Percentiles rank a stretch among this genome's conserved stretches.
Conservation (phyloP, 2,797 vertebrate species). For the Eulemur albifrons region DNA sequence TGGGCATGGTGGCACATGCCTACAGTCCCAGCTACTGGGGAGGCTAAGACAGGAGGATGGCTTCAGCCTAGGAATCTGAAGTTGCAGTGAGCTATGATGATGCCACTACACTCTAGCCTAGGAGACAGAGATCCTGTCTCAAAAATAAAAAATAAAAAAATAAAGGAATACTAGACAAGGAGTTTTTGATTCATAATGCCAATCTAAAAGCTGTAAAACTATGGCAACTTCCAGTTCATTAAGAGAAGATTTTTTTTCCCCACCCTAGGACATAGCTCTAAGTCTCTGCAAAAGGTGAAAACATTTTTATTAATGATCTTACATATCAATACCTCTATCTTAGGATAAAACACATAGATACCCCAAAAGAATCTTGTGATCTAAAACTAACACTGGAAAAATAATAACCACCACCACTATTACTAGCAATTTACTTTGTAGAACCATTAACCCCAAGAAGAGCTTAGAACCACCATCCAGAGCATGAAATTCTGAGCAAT, state of each 20-base stretch:
- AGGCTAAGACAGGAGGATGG: neutral
- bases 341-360: neutral
- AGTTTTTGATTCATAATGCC: neutral
- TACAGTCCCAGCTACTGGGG: neutral
- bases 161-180: neutral
- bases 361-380: neutral
- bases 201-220: neutral
- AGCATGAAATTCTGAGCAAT: neutral
- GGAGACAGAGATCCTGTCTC: neutral
- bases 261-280: neutral
- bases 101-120: neutral
- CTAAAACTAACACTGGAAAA: slow-evolving; percentile 9
- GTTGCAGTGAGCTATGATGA: neutral
- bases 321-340: neutral
- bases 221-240: neutral
- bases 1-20: neutral
- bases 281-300: slow-evolving; percentile 28
- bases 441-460: neutral
- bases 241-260: neutral
- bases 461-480: neutral
- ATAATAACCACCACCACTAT: neutral
- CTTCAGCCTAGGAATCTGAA: neutral
- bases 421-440: neutral
- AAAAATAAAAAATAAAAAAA: neutral
- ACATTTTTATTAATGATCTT: slow-evolving; percentile 13